These are phyloP conservation scores for Epizoanthus scotinus DNA, from an alignment of 92 coral and sea anemone species.

Conservation along the genomic window DNA sequence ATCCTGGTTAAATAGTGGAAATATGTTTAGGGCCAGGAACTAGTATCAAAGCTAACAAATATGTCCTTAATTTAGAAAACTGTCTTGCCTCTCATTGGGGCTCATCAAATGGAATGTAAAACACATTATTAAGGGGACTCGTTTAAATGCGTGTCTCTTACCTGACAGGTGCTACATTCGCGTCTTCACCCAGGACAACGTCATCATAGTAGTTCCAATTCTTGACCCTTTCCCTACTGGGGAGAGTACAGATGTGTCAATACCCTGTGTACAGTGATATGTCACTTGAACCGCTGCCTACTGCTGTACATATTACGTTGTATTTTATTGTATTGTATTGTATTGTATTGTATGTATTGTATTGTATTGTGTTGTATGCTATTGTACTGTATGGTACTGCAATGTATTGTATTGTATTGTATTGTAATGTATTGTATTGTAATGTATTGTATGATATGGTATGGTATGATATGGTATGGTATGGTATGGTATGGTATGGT, in stretches of 20 bases:
- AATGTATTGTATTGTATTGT: no score
- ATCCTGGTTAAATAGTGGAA: slow-evolving; percentile 40
- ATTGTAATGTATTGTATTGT: no score
- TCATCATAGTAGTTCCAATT: slow-evolving; percentile 81
- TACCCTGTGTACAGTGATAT: not conserved
- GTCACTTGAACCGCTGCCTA: not conserved
- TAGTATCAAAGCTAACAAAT: not conserved
- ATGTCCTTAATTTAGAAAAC: not conserved
- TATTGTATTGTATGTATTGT: no score
- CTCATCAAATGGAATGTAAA: no score
- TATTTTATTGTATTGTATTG: no score
- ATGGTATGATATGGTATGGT: no score
- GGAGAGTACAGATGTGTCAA: not conserved
- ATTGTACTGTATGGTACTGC: no score
- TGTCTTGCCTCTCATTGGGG: not conserved
- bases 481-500: no score
- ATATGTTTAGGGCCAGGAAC: not conserved
- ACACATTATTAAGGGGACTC: not conserved
- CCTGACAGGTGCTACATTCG: slow-evolving; percentile 72
- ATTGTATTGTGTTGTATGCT: no score
- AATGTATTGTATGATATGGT: no score
- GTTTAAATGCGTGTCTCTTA: slow-evolving; percentile 7
- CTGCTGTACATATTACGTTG: no score
- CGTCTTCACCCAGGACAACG: slow-evolving; percentile 47
- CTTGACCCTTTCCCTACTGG: slow-evolving; percentile 52